Base-by-base conservation (phyloP, 2,888 invertebrate genomes). In the Drosophila niveifrons region DNA sequence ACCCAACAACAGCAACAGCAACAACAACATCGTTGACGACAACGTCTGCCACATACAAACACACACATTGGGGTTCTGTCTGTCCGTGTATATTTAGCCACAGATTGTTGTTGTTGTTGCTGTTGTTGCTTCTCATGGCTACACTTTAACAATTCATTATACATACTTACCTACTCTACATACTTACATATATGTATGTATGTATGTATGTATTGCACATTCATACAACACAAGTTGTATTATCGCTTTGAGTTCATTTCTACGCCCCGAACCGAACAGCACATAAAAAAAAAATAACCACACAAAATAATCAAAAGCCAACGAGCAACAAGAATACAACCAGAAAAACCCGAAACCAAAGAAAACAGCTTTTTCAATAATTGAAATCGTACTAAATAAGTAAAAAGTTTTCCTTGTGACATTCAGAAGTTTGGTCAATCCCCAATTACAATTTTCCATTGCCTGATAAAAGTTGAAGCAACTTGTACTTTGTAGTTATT, bases 61-160 rank as follows among this genome's bases (percentile, higher is more conserved):
- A 52, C 39, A 52, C 39, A 57, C 53, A 68, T 69, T 61, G 61
- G 59, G 43, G 57, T 41, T 46, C 39, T 17, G 41, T 29, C 46
- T 39, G 31, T 59, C 34, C 62, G 46, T 56, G 68, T 61, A 11
- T 66, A 53, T 47, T 57, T 53, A 59, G 56, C 62, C 64, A 61
- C 52, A 63, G 50, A 61, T 66, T 63, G 53, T 53, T 63, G 64
- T 66, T 63, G 66, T 23, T 23, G 4, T 4, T 23, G 23, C 17
- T 17, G 17, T 17, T 17, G 64, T 66, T 63, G 66, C 72, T 77
- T 34, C 58, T 82, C 72, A 64, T 78, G 74, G 65, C 82, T 65
- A 80, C 74, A 77, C 74, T 72, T 72, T 59, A 77, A 72, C 75
- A 80, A 69, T 80, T 80, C 66, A 72, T 79, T 73, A 64, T 64